Conservation (phyloP, 2,113 vertebrate genomes). For the Ctenodactylus gundi region DNA sequence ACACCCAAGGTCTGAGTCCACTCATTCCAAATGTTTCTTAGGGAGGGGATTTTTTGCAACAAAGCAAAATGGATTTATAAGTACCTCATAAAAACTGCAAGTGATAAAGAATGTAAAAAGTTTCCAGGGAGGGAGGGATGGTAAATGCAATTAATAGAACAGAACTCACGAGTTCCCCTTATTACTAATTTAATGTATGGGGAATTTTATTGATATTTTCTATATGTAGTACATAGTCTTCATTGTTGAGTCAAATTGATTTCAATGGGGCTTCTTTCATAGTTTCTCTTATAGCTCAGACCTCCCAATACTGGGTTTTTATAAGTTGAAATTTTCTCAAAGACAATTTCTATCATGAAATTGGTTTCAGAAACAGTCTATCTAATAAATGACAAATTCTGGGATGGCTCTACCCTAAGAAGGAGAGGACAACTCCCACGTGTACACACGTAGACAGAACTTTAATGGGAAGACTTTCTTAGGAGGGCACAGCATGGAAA, state of each 20-base stretch:
- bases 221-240: constrained; percentile 25
- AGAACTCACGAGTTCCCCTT: constrained; percentile 41
- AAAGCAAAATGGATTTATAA: constrained; percentile 60
- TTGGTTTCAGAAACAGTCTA: not conserved
- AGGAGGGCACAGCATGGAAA: not conserved
- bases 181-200: constrained; percentile 51
- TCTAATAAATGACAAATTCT: not conserved
- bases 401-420: not conserved
- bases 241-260: not conserved
- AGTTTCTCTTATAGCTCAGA: not conserved
- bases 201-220: constrained; percentile 45
- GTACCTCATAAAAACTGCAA: constrained; percentile 60
- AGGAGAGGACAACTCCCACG: not conserved
- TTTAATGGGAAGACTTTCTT: not conserved
- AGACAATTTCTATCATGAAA: not conserved
- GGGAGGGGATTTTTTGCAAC: constrained; percentile 50
- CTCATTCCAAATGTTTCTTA: constrained; percentile 40
- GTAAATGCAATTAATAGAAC: constrained; percentile 64
- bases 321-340: not conserved
- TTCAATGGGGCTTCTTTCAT: not conserved
- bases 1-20: not conserved
- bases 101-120: constrained; percentile 3
- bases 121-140: constrained; percentile 20
- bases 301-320: not conserved
- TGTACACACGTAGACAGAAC: not conserved